Evolutionary conservation across 2,113 vertebrate species (phyloP), one percentile per base, ranked within the genome.

Genomic region (Ctenomys sociabilis): DNA sequence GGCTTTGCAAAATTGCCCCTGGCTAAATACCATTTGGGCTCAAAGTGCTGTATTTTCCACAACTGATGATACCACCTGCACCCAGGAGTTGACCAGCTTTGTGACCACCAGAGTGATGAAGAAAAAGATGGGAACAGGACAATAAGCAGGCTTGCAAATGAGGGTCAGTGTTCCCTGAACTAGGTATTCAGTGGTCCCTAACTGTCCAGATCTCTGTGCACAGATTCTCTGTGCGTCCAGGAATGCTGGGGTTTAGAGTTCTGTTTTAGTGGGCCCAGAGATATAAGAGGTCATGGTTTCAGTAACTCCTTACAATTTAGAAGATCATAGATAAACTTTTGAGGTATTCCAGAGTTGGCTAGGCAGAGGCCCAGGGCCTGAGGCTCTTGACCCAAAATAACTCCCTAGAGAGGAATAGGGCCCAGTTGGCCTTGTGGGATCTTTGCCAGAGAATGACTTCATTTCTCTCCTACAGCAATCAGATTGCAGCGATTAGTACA

Each of bases 401-500:
- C 66, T 96, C 54, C 45, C 40, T 49, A 84, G 87, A 75, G 83
- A 77, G 45, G 6, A 94, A 11, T 13, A 26, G 40, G 63, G 22
- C 70, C 77, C 61, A 91, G 54, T 52, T 84, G 64, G 59, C 49
- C 37, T 88, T 92, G 35, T 37, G 37, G 88, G 84, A 90, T 4
- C 8, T 90, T 90, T 92, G 73, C 85, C 68, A 57, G 64, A 90
- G 87, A 94, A 30, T 73, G 59, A 66, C 40, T 30, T 49, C 85
- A 40, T 40, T 91, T 32, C 54, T 26, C 13, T 86, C 45, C 59
- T 10, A 61, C 66, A n/a, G 75, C 24, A 80, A 96, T 85, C 16
- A 40, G 7, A 49, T 97, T 97, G 96, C 70, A n/a, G 77, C 49
- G 83, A 91, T 96, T 96, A 97, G 88, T 52, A 32, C 84, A 35